A percentile compares a stretch with the other conserved stretches of the same genome.
phyloP scores from a whole-genome alignment of 2,888 invertebrate species.

The Uloborus plumipes region DNA sequence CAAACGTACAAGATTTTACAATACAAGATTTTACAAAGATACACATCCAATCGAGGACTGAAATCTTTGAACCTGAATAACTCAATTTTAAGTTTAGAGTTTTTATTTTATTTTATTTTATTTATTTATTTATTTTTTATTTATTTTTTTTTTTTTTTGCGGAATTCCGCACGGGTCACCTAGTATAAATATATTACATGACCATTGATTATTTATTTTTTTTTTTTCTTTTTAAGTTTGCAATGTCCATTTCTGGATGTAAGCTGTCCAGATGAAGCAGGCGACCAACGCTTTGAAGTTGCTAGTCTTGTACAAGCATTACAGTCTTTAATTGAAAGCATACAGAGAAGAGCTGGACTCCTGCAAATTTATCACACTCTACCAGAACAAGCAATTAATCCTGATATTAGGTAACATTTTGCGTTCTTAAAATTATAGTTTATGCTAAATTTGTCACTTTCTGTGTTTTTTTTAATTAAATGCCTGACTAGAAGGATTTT shows the following conservation, averaged over 20 bases:
- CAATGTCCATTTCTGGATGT: constrained; percentile 90
- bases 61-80: too few species aligned
- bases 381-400: constrained; percentile 82
- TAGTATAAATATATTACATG: too few species aligned
- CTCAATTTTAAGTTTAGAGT: too few species aligned
- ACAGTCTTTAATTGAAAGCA: constrained; percentile 81
- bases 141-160: too few species aligned
- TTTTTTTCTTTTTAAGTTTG: constrained; percentile 74
- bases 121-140: too few species aligned
- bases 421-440: neutral
- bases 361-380: constrained; percentile 81
- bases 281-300: constrained; percentile 69
- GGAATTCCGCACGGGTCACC: too few species aligned
- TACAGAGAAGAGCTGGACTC: constrained; percentile 83
- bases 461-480: neutral
- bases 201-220: too few species aligned
- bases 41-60: too few species aligned
- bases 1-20: too few species aligned
- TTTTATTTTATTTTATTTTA: too few species aligned
- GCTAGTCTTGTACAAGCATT: constrained; percentile 77
- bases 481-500: too few species aligned
- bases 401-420: constrained; percentile 81
- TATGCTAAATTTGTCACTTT: neutral
- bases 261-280: constrained; percentile 71
- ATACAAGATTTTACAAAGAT: too few species aligned